Evolutionary conservation across 2,797 vertebrate genomes (phyloP).

Genomic region (Clarias laeviceps): DNA sequence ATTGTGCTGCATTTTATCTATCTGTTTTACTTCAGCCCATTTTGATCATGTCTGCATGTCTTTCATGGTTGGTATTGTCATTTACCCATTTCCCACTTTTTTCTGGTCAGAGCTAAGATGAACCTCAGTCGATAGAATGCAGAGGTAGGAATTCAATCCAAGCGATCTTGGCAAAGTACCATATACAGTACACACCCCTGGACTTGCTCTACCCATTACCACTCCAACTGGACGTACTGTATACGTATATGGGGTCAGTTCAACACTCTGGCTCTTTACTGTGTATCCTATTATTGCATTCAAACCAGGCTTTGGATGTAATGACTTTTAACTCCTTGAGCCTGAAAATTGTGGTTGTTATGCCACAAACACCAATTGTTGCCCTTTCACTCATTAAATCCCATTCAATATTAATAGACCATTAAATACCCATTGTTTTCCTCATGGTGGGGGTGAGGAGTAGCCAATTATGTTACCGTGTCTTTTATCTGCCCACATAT

Average conservation of each 20-base stretch:
- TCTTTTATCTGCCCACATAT: conserved; percentile 70
- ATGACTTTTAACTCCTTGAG: conserved; percentile 64
- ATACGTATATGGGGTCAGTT: too few relatives aligned
- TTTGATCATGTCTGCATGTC: neutral
- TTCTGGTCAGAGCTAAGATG: neutral
- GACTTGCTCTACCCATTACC: neutral
- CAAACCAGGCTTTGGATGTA: conserved; percentile 49
- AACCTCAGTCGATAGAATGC: too few relatives aligned
- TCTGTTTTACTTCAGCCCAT: neutral
- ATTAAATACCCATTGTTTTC: conserved; percentile 72
- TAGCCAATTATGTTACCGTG: conserved; percentile 67
- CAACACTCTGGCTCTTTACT: too few relatives aligned
- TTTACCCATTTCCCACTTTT: neutral
- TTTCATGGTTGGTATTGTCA: neutral
- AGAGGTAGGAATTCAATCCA: neutral
- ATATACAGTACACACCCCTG: neutral
- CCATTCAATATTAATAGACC: conserved; percentile 75
- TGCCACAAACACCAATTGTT: conserved; percentile 70
- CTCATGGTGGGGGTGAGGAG: conserved; percentile 68
- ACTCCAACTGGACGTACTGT: neutral
- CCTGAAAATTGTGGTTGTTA: conserved; percentile 58
- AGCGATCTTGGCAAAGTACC: neutral
- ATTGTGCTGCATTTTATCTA: neutral
- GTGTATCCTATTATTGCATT: too few relatives aligned
- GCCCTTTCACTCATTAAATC: conserved; percentile 70